Evolutionary conservation across 2,113 vertebrate species (phyloP), one percentile per base, ranked within the genome.

Genomic region (Oryzias curvinotus): DNA sequence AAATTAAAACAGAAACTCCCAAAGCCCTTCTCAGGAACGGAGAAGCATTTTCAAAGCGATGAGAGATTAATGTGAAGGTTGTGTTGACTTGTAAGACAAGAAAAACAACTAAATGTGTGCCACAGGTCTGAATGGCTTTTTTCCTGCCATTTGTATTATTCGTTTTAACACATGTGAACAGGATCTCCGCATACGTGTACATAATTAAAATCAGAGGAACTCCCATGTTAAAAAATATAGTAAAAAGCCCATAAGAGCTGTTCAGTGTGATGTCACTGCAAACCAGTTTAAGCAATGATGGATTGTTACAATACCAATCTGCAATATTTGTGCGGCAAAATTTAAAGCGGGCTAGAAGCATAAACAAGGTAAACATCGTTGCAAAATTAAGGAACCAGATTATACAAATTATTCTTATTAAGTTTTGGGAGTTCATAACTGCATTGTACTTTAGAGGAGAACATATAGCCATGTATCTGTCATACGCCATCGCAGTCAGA

Each of bases 391-490:
- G 0, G 0, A 86, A 4, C 87, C 87, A 91, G 14, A 79, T 51
- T 1, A 28, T 3, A 44, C 71, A 1, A 8, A 85, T 85, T 0
- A 89, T 78, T 74, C 16, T 87, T 0, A 79, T 26, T 7, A 89
- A 14, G 4, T 18, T 80, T 3, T 43, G 8, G 42, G 65, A 30
- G 48, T 4, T 80, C 85, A 89, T 88, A 28, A 87, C 75, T 1
- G 64, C 14, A 21, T 85, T 84, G 51, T 90, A 91, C 42, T 73
- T 85, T 54, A 90, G 55, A 48, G 87, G 87, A 48, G 13, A 64
- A 56, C 89, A 90, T 57, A 91, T 87, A 7, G 90, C 89, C 7
- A 88, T 12, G 23, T 90, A 90, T 62, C 90, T 76, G 65, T 91
- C 87, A 23, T 81, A 90, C 10, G 87, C 85, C 89, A 89, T 90